These are phyloP conservation scores for Takifugu flavidus DNA, from an alignment of 2,113 vertebrate genomes.

Conservation along the genomic window DNA sequence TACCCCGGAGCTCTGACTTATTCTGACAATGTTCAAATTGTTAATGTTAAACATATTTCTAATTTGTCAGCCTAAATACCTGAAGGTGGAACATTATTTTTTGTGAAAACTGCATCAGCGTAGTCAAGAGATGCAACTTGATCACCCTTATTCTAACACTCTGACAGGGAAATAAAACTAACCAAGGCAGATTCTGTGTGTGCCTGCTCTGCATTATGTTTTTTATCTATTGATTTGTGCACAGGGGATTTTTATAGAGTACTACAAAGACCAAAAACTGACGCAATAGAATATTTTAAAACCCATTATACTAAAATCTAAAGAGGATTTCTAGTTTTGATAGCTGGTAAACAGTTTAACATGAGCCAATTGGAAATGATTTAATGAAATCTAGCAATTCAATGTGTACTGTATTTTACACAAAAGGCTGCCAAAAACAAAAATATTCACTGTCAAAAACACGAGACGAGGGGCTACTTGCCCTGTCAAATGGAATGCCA, in stretches of 20 bases:
- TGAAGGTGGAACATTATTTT: constrained; percentile 26
- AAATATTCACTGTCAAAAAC: neutral
- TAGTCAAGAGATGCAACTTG: constrained; percentile 46
- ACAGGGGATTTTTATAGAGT: constrained; percentile 4
- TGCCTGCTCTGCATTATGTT: constrained; percentile 2
- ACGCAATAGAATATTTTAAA: constrained; percentile 6
- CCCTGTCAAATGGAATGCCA: constrained; percentile 93
- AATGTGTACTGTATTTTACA: too few species aligned
- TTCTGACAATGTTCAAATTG: constrained; percentile 34
- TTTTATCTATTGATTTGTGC: constrained; percentile 17
- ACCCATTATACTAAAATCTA: too few species aligned
- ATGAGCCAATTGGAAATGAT: too few species aligned
- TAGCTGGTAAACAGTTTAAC: too few species aligned
- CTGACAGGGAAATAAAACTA: constrained; percentile 31
- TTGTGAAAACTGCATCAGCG: constrained; percentile 41
- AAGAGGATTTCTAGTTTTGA: too few species aligned
- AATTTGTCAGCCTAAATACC: constrained; percentile 24
- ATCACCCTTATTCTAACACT: constrained; percentile 55
- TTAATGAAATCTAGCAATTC: too few species aligned
- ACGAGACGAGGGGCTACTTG: constrained; percentile 61
- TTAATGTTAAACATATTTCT: constrained; percentile 31
- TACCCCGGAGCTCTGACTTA: constrained; percentile 36
- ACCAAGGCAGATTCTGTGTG: constrained; percentile 3
- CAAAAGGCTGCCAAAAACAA: too few species aligned
- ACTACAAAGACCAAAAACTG: constrained; percentile 27